Evolutionary conservation across 2,113 vertebrate species (phyloP).

Genomic region (Lophochroa leadbeateri): DNA sequence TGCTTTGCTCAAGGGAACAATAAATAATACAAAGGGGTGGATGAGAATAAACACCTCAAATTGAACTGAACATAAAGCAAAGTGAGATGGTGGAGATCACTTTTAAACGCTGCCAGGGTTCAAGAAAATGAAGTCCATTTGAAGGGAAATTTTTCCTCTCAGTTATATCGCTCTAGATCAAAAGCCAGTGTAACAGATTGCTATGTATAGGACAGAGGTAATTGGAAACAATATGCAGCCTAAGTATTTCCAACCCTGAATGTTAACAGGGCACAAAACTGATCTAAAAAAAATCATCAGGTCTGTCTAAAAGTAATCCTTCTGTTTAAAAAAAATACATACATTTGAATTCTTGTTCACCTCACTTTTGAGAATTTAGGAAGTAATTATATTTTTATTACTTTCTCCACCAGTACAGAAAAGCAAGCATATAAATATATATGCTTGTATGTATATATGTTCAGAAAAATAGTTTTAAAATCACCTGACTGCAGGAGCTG

Average conservation of each 20-base stretch:
- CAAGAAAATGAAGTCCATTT: conserved; percentile 22
- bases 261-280: not conserved
- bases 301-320: not conserved
- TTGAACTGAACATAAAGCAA: conserved; percentile 31
- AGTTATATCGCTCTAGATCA: not conserved
- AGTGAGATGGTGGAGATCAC: not conserved
- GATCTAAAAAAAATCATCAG: not conserved
- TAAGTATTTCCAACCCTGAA: not conserved
- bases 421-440: not conserved
- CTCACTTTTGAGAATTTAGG: not conserved
- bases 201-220: not conserved
- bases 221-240: not conserved
- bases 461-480: not conserved
- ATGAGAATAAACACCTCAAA: conserved; percentile 35
- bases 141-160: conserved; percentile 30
- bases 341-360: not conserved
- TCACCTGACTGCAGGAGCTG: not conserved
- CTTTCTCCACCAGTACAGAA: not conserved
- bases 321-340: not conserved
- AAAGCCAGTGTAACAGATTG: conserved; percentile 20
- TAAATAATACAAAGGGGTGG: conserved; percentile 27
- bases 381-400: not conserved
- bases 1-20: conserved; percentile 27
- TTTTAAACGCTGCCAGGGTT: not conserved
- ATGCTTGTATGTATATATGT: not conserved